phyloP scores from a whole-genome alignment of 2,888 invertebrate genomes.

The Strigamia transsilvanica region DNA sequence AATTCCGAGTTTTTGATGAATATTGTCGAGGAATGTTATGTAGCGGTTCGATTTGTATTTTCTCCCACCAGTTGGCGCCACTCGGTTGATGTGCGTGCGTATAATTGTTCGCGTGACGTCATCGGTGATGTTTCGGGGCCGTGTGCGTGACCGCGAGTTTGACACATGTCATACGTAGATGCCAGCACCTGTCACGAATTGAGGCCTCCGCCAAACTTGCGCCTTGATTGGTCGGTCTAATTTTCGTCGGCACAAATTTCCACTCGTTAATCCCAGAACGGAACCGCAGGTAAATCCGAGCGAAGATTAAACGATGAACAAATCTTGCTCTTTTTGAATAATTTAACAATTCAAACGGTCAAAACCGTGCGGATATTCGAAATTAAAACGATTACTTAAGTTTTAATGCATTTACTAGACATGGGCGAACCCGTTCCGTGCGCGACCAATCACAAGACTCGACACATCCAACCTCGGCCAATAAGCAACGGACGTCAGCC shows the following conservation, averaged over 20 bases:
- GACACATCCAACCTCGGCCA: background rate
- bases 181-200: constrained; percentile 29
- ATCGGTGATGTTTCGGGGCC: background rate
- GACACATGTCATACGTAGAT: constrained; percentile 34
- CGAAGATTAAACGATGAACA: too few species aligned
- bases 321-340: background rate
- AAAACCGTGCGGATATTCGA: background rate
- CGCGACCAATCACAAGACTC: background rate
- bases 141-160: constrained; percentile 31
- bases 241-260: background rate
- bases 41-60: background rate
- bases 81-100: background rate
- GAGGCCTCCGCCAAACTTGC: constrained; percentile 31
- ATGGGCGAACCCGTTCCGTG: background rate
- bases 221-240: constrained; percentile 10
- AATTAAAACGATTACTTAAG: background rate
- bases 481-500: background rate
- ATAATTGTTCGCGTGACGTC: constrained; percentile 25
- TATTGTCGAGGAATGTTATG: background rate
- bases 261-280: background rate
- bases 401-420: background rate
- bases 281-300: background rate
- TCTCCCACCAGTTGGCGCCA: background rate
- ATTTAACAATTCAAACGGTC: too few species aligned
- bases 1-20: too few species aligned